Percentiles rank a stretch among this genome's conserved stretches.
These are phyloP conservation scores for Phrixothrix hirtus DNA, from an alignment of 2,888 invertebrate species.

Conservation along the genomic window DNA sequence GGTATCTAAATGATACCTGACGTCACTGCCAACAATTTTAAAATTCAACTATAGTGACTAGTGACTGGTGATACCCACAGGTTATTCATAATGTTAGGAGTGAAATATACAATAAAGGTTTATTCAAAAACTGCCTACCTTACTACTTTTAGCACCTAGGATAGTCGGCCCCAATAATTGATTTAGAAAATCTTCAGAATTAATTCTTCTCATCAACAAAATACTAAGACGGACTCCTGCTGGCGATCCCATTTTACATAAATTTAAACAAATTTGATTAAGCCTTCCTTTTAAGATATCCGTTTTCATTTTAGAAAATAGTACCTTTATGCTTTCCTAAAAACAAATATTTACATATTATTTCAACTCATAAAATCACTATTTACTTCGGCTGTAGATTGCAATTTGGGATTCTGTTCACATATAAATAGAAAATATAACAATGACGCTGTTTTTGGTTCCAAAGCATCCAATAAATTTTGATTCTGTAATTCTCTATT, in stretches of 20 bases:
- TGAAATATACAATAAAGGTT: too few species aligned
- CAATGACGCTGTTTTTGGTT: constrained; percentile 66
- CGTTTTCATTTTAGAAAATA: constrained; percentile 43
- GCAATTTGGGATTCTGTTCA: constrained; percentile 58
- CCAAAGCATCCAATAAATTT: constrained; percentile 59
- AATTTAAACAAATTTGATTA: constrained; percentile 54
- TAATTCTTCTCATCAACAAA: constrained; percentile 59
- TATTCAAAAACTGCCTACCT: constrained; percentile 33
- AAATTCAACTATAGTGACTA: too few species aligned
- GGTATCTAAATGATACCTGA: too few species aligned
- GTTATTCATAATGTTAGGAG: too few species aligned
- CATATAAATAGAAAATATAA: constrained; percentile 67
- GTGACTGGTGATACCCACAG: too few species aligned
- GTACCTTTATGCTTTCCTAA: constrained; percentile 45
- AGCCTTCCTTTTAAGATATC: constrained; percentile 53
- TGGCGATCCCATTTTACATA: constrained; percentile 58
- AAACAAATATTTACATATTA: constrained; percentile 8
- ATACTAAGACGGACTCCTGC: constrained; percentile 58
- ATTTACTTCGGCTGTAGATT: constrained; percentile 42
- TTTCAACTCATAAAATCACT: background rate
- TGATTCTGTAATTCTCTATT: constrained; percentile 60
- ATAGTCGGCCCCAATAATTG: constrained; percentile 38
- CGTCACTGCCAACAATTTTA: too few species aligned
- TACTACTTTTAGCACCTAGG: constrained; percentile 42
- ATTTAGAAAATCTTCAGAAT: constrained; percentile 50